Base-by-base conservation (phyloP, 2,113 vertebrate species). In the Calidris pugnax region DNA sequence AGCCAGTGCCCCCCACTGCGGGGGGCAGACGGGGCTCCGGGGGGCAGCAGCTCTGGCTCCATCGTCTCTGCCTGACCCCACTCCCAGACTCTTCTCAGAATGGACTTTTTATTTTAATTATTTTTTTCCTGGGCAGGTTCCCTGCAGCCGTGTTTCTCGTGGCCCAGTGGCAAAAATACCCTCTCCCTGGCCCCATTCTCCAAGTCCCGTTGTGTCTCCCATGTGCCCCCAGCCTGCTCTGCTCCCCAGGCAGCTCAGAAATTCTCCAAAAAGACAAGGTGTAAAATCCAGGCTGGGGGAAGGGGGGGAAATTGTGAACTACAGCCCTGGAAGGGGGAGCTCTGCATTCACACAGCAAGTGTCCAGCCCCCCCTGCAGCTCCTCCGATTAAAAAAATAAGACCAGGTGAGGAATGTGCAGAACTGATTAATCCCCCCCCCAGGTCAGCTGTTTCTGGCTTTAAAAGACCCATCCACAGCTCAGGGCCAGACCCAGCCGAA, bases 121-220 rank as follows among this genome's bases (percentile, higher is more conserved):
- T 19, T 19, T 19, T 22, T 28, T 10, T 32, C 45, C 50, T 4
- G 10, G 32, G 60, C 55, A 60, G 60, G 24, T 62, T 83, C 56
- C 75, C 67, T 47, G 45, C 60, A 82, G 71, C 60, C 60, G 35
- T 35, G 23, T 14, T 85, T 33, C 69, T 62, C n/a, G 27, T 4
- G 8, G 56, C 23, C 51, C 1, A 0, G 5, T 32, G 27, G 45
- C 26, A 60, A 75, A 88, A 51, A 60, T 1, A 2, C 43, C 62
- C 51, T 33, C n/a, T 30, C n/a, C 18, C 63, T 19, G 32, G 51
- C 35, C 21, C 4, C 4, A 3, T 51, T 50, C 68, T 63, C n/a
- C 32, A 62, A 24, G 19, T 62, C 68, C 12, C 22, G 7, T 1
- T 39, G 50, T 35, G n/a, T 22, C 48, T 71, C 27, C 37, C 21